A percentile compares a stretch with the other conserved stretches of the same genome.
phyloP scores from a whole-genome alignment of 1,140 invertebrate species.

The Aradophagus sp. region DNA sequence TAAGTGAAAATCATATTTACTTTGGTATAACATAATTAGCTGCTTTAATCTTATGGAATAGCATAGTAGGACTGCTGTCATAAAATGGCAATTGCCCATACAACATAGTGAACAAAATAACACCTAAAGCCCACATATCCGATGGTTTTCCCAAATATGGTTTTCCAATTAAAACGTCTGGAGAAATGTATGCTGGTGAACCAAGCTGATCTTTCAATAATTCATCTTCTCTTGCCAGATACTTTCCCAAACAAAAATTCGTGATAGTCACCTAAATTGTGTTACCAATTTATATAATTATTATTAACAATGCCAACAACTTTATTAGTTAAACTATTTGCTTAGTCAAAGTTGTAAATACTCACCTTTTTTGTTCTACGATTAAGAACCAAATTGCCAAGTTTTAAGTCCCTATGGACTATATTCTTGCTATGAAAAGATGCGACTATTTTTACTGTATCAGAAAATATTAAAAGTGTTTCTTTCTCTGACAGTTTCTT shows the following conservation, averaged over 20 bases:
- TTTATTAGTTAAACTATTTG: no score
- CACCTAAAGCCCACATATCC: slow-evolving; percentile 91
- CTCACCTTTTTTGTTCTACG: slow-evolving; percentile 77
- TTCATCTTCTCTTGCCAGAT: slow-evolving; percentile 84
- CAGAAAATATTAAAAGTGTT: slow-evolving; percentile 84
- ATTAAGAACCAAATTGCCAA: slow-evolving; percentile 88
- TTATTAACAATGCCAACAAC: no score
- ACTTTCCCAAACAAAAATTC: slow-evolving; percentile 89
- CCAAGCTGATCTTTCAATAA: slow-evolving; percentile 85
- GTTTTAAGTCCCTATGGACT: slow-evolving; percentile 87
- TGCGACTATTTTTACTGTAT: slow-evolving; percentile 84
- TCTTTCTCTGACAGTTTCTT: slow-evolving; percentile 86
- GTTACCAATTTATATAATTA: slow-evolving; percentile 1
- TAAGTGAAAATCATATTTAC: no score
- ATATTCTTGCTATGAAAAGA: slow-evolving; percentile 88
- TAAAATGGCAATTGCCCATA: slow-evolving; percentile 93
- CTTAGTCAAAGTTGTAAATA: no score
- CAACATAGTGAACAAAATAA: slow-evolving; percentile 89
- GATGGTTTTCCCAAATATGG: slow-evolving; percentile 86
- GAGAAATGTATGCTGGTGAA: slow-evolving; percentile 89
- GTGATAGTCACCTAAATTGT: slow-evolving; percentile 80
- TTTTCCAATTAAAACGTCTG: slow-evolving; percentile 86
- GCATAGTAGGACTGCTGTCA: slow-evolving; percentile 83
- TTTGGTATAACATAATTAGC: slow-evolving; percentile 81
- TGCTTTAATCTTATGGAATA: slow-evolving; percentile 87